Base-by-base conservation (phyloP, 2,888 invertebrate species). In the Endomychus coccineus region DNA sequence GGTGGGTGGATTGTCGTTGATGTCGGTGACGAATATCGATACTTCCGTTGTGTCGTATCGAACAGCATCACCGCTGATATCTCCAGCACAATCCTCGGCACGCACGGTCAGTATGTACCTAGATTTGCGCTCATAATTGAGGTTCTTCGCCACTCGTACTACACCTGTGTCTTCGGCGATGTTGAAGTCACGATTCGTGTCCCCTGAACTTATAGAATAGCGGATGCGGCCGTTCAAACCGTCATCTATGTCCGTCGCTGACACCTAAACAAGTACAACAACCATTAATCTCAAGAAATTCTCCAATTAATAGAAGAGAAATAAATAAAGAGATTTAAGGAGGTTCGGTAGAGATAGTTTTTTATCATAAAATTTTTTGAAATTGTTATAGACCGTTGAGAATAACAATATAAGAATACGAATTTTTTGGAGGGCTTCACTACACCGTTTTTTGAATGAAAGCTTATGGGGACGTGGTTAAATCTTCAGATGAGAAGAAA, bases 1-100 rank as follows among this genome's bases (percentile, higher is more conserved):
- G 27, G 87, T 83, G 27, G 95, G 95, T 16, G 85, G 83, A 60
- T 91, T 91, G 69, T 95, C 94, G 68, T 95, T 94, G 58, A 92
- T 85, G 67, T 95, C 92, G 48, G 84, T 78, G 34, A 95, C 83
- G 38, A 78, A 77, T 55, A 95, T 86, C 42, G 83, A 78, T 51
- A 92, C 75, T 63, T 84, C 83, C 49, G 80, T 87, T 38, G 78
- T 84, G 71, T 83, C 87, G 61, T 74, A 82, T 59, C 31, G 34
- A 32, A 73, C 74, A 52, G 58, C 62, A 13, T 61, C 62, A 27
- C 64, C 71, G 33, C 66, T 70, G 48, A 79, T 75, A 56, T 83
- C 82, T 49, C 77, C 77, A 14, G 85, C 85, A 57, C 87, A 86
- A 64, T 91, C 91, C 67, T 92, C 91, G 0, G 90, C 92, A 46